These are phyloP conservation scores for Eurytoma adleriae DNA, from an alignment of 2,888 invertebrate genomes.

Conservation along the genomic window DNA sequence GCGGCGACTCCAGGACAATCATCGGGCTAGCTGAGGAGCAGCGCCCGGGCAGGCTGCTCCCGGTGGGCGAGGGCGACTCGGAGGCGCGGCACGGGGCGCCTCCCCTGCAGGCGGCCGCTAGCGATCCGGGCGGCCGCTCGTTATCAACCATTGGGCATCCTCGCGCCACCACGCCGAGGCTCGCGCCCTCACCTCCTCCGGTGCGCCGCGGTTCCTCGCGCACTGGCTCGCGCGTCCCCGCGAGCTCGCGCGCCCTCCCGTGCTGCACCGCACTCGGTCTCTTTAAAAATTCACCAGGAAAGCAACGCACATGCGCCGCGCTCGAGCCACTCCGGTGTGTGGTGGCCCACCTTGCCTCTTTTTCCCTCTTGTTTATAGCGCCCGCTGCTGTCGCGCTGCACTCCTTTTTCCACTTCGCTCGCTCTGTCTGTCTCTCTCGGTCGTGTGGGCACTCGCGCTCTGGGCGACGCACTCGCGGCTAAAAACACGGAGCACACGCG, in stretches of 20 bases:
- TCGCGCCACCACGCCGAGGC: conserved; percentile 51
- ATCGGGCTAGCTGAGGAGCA: neutral
- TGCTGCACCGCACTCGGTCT: neutral
- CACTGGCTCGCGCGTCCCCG: conserved; percentile 43
- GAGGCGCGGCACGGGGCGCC: conserved; percentile 21
- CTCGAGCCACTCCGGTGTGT: too few relatives aligned
- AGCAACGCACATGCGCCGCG: too few relatives aligned
- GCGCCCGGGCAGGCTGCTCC: neutral
- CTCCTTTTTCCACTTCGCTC: neutral
- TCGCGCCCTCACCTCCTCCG: conserved; percentile 52
- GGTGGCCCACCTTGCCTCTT: too few relatives aligned
- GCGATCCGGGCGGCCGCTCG: conserved; percentile 14
- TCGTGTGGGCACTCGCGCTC: neutral
- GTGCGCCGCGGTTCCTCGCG: conserved; percentile 52
- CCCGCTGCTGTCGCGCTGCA: neutral
- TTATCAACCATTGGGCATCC: conserved; percentile 57
- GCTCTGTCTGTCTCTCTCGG: too few relatives aligned
- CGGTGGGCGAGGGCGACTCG: neutral
- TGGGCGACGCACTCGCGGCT: neutral
- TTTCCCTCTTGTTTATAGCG: too few relatives aligned
- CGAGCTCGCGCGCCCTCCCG: conserved; percentile 40
- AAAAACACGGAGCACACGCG: neutral
- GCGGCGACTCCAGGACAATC: conserved; percentile 23
- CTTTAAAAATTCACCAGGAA: too few relatives aligned
- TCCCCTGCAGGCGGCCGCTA: conserved; percentile 17